phyloP scores from a whole-genome alignment of 2,888 invertebrate genomes.

The Salticus scenicus region DNA sequence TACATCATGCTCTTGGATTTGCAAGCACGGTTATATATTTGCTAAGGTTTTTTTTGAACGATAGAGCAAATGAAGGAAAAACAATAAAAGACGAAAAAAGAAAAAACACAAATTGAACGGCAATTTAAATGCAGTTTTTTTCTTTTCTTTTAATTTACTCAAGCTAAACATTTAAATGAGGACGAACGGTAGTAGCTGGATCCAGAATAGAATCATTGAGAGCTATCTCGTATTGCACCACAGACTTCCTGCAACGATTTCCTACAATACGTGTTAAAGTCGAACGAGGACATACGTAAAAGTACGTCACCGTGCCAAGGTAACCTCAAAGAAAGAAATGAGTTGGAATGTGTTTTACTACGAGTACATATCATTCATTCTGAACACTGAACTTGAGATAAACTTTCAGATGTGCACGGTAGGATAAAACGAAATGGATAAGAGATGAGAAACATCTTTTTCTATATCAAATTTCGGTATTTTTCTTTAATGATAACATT shows the following conservation, averaged over 20 bases:
- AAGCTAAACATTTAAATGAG: background rate
- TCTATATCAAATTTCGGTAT: no score
- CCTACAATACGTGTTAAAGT: background rate
- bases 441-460: no score
- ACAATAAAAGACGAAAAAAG: no score
- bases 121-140: no score
- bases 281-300: slow-evolving; percentile 10
- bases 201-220: background rate
- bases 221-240: background rate
- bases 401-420: background rate
- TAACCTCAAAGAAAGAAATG: background rate
- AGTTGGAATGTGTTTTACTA: background rate
- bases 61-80: no score
- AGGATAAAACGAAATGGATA: background rate
- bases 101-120: no score
- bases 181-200: background rate
- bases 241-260: background rate
- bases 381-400: background rate
- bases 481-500: no score
- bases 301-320: background rate
- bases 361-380: background rate
- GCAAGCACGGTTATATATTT: no score
- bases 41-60: no score
- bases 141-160: no score
- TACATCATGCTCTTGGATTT: no score